Base-by-base conservation (phyloP, 2,797 vertebrate genomes). In the Ibycter americanus region DNA sequence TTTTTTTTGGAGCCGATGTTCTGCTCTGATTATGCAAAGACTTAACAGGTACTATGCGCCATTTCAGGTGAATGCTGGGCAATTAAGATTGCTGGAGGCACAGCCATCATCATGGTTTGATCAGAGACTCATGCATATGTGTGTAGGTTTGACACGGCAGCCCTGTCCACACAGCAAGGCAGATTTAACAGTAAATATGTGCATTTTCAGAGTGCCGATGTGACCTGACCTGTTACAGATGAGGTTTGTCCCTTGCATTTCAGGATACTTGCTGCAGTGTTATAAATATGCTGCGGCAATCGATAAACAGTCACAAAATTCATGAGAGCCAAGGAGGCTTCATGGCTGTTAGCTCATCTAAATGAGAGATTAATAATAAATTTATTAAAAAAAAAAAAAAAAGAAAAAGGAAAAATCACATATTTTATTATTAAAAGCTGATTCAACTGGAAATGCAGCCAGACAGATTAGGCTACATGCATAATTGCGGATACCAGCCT, bases 101-200 rank as follows among this genome's bases (percentile, higher is more conserved):
- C 27, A 52, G n/a, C 32, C 26, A 14, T 68, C 44, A 42, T 31
- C 16, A 7, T 18, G 32, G 40, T 54, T 90, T 76, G 40, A 82
- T 47, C 51, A 73, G 65, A 70, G 32, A 63, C 23, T 74, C 15
- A 7, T 25, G 18, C 18, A 27, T 29, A 17, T 61, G 29, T 17
- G 29, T 12, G 15, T 40, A 68, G 46, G 29, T 85, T 73, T 83
- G 51, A 21, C 54, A 90, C 29, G 40, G 59, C 63, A 93, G 51
- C 15, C 31, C 27, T 38, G 23, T 59, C 51, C 58, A 40, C 11
- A 18, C 19, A 0, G 0, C 49, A n/a, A 68, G 42, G 71, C 22
- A 76, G 52, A n/a, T 76, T 70, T 58, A 78, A 42, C 49, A 71
- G 18, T 40, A 52, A 58, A 32, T 38, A 26, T 17, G 38, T 38